Evolutionary conservation across 1,140 invertebrate genomes (phyloP), one percentile per base, ranked within the genome.

Genomic region (Helicoverpa zea): DNA sequence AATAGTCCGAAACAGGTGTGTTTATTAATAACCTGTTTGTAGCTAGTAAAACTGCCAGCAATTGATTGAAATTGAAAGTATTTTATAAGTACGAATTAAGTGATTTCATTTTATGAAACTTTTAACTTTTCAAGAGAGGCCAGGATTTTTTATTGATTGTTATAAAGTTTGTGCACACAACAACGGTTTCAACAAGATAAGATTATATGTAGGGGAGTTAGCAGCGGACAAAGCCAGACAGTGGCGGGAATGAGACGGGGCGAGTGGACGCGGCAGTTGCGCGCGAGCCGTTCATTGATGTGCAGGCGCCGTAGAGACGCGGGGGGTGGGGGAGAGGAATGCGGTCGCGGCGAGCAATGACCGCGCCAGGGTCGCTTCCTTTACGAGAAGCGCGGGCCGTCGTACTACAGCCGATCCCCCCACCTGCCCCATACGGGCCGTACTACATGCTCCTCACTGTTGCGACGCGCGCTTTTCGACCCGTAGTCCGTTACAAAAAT

Each of bases 351-450:
- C 92, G 92, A 90, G 92, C 92, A 94, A 92, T 93, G 92, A 94
- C 92, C 92, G 92, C 92, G 91, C 90, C 92, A 94, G 92, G 92
- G 92, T 94, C 92, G 92, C 92, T 93, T 94, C 92, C 92, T 94
- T 94, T 93, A 94, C 92, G 92, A 94, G 92, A 92, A 93, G 89
- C 89, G 89, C 91, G 90, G 89, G 89, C 90, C 92, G 90, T 92
- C 92, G 93, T 94, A 94, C 93, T 94, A 94, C 93, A 93, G 88
- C 86, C 91, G 86, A 83, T 85, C 51, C 82, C 90, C 86, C 90
- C 83, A 83, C 83, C 84, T 79, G 58, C 73, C 78, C 54, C 76
- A 56, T 54, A 61, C 78, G 82, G 61, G 66, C 83, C 88, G 86
- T 91, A 91, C 90, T 91, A 92, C 92, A 91, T 91, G 88, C 82